Conservation (phyloP, 1,140 invertebrate species). For the Hylaeus anthracinus region DNA sequence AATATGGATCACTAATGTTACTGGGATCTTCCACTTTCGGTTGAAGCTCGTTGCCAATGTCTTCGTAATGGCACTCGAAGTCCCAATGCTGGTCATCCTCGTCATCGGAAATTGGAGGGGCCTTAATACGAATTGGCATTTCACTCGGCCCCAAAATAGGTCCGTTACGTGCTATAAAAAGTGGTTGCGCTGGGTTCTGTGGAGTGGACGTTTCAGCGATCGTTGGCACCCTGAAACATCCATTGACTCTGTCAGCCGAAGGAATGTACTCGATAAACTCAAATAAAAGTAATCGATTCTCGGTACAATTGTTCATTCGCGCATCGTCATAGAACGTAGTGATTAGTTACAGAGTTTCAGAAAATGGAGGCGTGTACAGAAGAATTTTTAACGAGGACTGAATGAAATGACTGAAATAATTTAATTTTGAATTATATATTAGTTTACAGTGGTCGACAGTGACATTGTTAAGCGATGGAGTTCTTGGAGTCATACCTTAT, state of each 20-base stretch:
- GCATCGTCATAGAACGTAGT: neutral
- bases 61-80: too few species aligned
- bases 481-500: too few species aligned
- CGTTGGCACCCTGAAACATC: conserved; percentile 34
- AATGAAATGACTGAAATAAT: too few species aligned
- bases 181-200: neutral
- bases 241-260: conserved; percentile 35
- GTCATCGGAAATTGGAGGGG: neutral
- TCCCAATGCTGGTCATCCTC: too few species aligned
- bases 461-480: too few species aligned
- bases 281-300: neutral
- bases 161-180: neutral
- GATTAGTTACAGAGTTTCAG: neutral
- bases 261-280: neutral
- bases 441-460: too few species aligned
- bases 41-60: too few species aligned
- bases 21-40: neutral
- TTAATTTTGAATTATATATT: too few species aligned
- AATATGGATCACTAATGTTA: neutral
- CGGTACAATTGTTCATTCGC: neutral
- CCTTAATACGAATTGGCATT: neutral
- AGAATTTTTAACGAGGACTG: too few species aligned
- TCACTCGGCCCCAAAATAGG: neutral
- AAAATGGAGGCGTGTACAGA: too few species aligned
- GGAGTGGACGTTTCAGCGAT: neutral